phyloP scores from a whole-genome alignment of 2,113 vertebrate genomes.

The Clarias gariepinus region DNA sequence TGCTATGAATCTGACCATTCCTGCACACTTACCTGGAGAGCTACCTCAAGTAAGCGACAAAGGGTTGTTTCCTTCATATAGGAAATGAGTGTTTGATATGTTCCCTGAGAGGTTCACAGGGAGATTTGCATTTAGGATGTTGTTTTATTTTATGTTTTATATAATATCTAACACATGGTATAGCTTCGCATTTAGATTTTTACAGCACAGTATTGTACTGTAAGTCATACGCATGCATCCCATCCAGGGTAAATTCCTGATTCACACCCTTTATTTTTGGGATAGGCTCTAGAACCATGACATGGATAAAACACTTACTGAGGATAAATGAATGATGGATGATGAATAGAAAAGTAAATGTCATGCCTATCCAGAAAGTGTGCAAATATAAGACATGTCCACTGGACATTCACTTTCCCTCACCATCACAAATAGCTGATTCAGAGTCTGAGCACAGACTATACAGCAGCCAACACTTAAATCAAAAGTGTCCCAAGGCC shows the following conservation, averaged over 20 bases:
- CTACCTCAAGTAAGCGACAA: slow-evolving; percentile 3
- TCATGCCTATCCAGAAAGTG: not conserved
- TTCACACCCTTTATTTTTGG: not conserved
- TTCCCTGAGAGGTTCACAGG: not conserved
- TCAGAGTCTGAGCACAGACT: slow-evolving; percentile 11
- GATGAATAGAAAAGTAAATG: not conserved
- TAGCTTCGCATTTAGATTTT: no score
- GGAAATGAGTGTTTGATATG: not conserved
- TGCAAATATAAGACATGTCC: not conserved
- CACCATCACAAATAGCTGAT: not conserved
- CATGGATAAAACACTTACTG: not conserved
- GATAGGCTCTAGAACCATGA: not conserved
- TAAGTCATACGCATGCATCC: not conserved
- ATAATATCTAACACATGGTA: not conserved
- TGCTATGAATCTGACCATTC: slow-evolving; percentile 23
- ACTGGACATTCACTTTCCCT: not conserved
- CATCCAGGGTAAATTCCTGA: not conserved
- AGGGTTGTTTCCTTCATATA: not conserved
- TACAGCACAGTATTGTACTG: no score
- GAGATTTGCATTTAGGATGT: not conserved
- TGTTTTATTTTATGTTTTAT: no score
- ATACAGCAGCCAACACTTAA: slow-evolving; percentile 14
- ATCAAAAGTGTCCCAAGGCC: not conserved
- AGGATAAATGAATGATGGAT: not conserved
- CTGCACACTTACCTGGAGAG: not conserved